Evolutionary conservation across 2,888 invertebrate genomes (phyloP).

Genomic region (Melipona bicolor): DNA sequence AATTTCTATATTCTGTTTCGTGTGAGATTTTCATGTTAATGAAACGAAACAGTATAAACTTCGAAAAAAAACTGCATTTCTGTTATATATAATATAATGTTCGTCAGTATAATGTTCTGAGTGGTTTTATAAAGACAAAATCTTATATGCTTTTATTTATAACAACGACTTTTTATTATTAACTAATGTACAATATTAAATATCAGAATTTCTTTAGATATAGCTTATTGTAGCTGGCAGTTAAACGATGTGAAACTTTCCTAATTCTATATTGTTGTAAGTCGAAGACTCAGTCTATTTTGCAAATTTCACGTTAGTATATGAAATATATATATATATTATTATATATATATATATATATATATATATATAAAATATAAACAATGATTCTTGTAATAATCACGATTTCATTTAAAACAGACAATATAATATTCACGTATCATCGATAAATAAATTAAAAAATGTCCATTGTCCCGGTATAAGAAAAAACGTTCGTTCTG

Average conservation of each 20-base stretch:
- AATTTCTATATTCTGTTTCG: background rate
- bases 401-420: conserved; percentile 34
- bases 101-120: conserved; percentile 41
- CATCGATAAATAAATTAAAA: conserved; percentile 26
- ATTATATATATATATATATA: conserved; percentile 13
- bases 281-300: conserved; percentile 41
- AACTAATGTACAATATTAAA: conserved; percentile 66
- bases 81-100: conserved; percentile 27
- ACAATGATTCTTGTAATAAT: conserved; percentile 30
- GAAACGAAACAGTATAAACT: background rate
- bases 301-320: conserved; percentile 29
- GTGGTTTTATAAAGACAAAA: conserved; percentile 50
- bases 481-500: conserved; percentile 1
- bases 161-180: conserved; percentile 61
- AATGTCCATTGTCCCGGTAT: conserved; percentile 11
- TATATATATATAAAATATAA: background rate
- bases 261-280: conserved; percentile 41
- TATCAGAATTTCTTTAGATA: conserved; percentile 52
- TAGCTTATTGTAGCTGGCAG: conserved; percentile 58
- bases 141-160: conserved; percentile 59
- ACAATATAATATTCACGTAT: conserved; percentile 19
- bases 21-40: conserved; percentile 32
- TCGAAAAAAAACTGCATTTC: conserved; percentile 19
- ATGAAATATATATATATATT: conserved; percentile 35
- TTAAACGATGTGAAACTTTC: conserved; percentile 56